Evolutionary conservation across 2,797 vertebrate genomes (phyloP), one percentile per base, ranked within the genome.

Genomic region (Lateolabrax maculatus): DNA sequence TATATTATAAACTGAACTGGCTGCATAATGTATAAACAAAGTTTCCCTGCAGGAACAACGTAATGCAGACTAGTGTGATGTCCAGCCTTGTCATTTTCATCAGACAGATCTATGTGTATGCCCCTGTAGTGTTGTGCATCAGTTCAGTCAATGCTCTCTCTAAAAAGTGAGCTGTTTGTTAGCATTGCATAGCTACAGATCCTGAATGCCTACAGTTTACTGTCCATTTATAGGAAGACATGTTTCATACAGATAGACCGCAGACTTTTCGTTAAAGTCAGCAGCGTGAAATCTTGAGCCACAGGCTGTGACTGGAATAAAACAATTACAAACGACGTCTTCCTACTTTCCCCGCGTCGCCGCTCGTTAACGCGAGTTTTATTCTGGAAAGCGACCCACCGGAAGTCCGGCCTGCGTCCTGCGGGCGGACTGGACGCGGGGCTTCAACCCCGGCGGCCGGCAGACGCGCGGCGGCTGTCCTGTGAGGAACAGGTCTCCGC

Each of bases 401-500:
- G 87, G 91, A 90, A 87, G 79, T 65, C 0, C 0, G 0, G 0
- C 2, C 3, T 2, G 3, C 3, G 43, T 3, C 4, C 27, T 11
- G n/a, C 1, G 0, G 6, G 1, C 0, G 1, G 16, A 9, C 43
- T 87, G 81, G 66, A 71, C 69, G 11, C 8, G 2, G 4, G 25
- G 15, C 41, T 76, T 37, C 71, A 80, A 66, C n/a, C 19, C 4
- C 46, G 18, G 55, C 13, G 46, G 16, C 68, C 49, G 5, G 6
- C 1, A 9, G 3, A n/a, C 34, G 8, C 36, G 36, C 25, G 5
- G 70, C 55, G 19, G 19, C 37, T 75, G 2, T 73, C 56, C 44
- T 49, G 69, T 64, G 81, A 66, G 65, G 15, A 70, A 1, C 81
- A 68, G 77, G 71, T 83, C 49, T 9, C 41, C n/a, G n/a, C n/a